phyloP scores from a whole-genome alignment of 1,140 invertebrate genomes.

The Gonatopus flavifemur region DNA sequence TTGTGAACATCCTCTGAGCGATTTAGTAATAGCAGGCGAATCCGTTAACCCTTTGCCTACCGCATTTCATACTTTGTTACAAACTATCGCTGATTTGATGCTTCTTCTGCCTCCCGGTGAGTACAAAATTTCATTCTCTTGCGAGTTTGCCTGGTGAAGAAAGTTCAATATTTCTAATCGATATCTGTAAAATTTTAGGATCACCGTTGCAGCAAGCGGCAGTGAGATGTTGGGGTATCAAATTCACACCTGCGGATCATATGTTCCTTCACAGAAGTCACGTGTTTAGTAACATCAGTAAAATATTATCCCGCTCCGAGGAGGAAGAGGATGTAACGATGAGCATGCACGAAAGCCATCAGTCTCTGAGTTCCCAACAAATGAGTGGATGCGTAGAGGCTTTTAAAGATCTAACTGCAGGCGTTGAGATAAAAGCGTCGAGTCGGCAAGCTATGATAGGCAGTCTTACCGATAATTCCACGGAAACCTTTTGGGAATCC shows the following conservation, averaged over 20 bases:
- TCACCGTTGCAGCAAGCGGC: slow-evolving; percentile 89
- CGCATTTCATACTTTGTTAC: slow-evolving; percentile 85
- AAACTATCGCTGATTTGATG: slow-evolving; percentile 91
- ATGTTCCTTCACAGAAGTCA: slow-evolving; percentile 90
- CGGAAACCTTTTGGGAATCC: slow-evolving; percentile 99
- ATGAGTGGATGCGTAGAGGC: slow-evolving; percentile 64
- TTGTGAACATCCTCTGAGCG: slow-evolving; percentile 81
- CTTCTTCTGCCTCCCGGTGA: slow-evolving; percentile 77
- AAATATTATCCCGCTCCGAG: slow-evolving; percentile 91
- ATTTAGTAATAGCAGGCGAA: slow-evolving; percentile 78
- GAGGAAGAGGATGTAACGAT: slow-evolving; percentile 67
- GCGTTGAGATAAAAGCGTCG: slow-evolving; percentile 83
- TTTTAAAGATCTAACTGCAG: slow-evolving; percentile 73
- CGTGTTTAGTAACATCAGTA: slow-evolving; percentile 95
- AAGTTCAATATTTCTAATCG: slow-evolving; percentile 4
- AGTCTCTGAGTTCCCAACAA: slow-evolving; percentile 54
- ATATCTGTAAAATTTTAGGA: slow-evolving; percentile 43
- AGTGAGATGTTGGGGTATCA: slow-evolving; percentile 89
- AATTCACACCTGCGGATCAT: slow-evolving; percentile 86
- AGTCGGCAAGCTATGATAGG: slow-evolving; percentile 91
- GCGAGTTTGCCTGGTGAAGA: too few relatives aligned
- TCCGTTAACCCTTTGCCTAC: slow-evolving; percentile 77
- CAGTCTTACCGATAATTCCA: slow-evolving; percentile 90
- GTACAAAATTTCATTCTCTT: neutral
- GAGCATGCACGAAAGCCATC: slow-evolving; percentile 66